Conservation (phyloP, 2,113 vertebrate species). For the Alexandromys fortis region DNA sequence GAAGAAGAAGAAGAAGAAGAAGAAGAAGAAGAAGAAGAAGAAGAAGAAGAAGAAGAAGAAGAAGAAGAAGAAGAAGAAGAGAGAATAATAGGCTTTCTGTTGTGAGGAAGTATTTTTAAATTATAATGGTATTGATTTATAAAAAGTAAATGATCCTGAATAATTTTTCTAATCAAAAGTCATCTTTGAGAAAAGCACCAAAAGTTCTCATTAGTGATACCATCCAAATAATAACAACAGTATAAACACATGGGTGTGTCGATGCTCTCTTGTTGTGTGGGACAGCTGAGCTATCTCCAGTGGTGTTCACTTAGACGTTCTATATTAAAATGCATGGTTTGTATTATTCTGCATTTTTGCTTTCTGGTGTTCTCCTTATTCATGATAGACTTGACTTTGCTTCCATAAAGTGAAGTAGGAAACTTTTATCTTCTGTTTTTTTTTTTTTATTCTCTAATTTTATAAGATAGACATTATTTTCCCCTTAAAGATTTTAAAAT, state of each 20-base stretch:
- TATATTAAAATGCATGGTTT: neutral
- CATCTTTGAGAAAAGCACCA: neutral
- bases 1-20: no score
- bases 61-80: no score
- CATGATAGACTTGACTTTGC: neutral
- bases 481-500: neutral
- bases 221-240: neutral
- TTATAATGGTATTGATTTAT: neutral
- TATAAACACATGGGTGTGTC: neutral
- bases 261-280: neutral
- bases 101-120: neutral
- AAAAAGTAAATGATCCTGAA: neutral
- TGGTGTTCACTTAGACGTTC: neutral
- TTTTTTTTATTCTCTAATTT: neutral
- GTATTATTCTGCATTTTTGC: neutral
- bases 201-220: neutral
- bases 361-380: neutral
- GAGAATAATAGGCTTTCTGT: neutral
- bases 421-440: neutral
- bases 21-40: no score
- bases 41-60: no score
- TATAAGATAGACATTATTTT: neutral
- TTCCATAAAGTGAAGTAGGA: neutral
- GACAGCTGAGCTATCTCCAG: neutral
- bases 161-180: neutral